Evolutionary conservation across 2,113 vertebrate species (phyloP).

Genomic region (Mastomys coucha): DNA sequence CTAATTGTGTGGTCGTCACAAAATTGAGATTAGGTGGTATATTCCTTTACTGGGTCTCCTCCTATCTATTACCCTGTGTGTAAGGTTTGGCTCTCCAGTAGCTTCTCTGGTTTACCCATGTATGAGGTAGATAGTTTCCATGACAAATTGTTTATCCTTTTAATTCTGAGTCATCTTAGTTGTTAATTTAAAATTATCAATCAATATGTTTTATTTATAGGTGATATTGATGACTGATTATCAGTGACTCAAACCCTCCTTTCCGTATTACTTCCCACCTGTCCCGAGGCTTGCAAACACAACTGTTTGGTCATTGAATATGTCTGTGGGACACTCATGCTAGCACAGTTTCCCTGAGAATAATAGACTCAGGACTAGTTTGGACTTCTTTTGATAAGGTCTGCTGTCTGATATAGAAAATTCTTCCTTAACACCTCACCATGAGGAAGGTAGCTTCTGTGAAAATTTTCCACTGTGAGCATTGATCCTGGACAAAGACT

Average conservation of each 20-base stretch:
- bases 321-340: background rate
- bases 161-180: conserved; percentile 48
- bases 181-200: conserved; percentile 17
- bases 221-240: background rate
- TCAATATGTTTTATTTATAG: conserved; percentile 15
- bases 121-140: conserved; percentile 24
- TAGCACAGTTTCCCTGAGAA: background rate
- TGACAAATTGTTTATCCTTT: conserved; percentile 51
- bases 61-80: background rate
- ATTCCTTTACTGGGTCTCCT: background rate
- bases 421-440: background rate
- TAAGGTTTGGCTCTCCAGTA: background rate
- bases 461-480: background rate
- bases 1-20: no score
- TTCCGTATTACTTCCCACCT: background rate
- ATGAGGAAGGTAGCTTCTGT: background rate
- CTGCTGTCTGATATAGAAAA: background rate
- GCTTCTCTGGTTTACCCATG: conserved; percentile 44
- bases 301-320: background rate
- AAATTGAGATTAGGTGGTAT: background rate
- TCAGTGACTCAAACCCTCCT: background rate
- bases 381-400: background rate
- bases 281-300: background rate
- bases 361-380: background rate
- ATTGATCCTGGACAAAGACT: background rate